These are phyloP conservation scores for Drosophila koepferae DNA, from an alignment of 2,888 invertebrate species.

Conservation along the genomic window DNA sequence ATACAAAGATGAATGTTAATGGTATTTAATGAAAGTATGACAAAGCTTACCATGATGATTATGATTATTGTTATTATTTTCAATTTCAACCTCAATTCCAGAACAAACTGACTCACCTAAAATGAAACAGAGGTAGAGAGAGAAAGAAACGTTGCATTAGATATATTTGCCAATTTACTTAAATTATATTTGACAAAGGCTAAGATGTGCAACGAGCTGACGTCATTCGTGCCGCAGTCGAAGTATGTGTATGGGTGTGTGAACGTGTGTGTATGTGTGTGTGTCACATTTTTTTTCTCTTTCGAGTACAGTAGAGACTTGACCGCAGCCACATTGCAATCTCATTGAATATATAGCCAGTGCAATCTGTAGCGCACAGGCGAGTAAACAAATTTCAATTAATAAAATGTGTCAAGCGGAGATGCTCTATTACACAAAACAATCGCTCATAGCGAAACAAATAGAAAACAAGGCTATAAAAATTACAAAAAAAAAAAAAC, in stretches of 20 bases:
- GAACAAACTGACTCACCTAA: slow-evolving; percentile 85
- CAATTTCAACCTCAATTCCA: slow-evolving; percentile 85
- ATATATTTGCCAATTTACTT: slow-evolving; percentile 22
- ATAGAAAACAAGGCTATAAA: slow-evolving; percentile 9
- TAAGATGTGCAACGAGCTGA: slow-evolving; percentile 21
- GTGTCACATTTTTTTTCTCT: too few species aligned
- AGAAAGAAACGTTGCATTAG: slow-evolving; percentile 47
- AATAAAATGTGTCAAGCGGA: slow-evolving; percentile 78
- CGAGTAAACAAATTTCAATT: slow-evolving; percentile 78
- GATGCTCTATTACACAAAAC: slow-evolving; percentile 71
- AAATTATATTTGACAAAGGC: slow-evolving; percentile 26
- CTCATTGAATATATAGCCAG: slow-evolving; percentile 6
- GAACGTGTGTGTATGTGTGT: neutral
- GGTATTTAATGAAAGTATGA: slow-evolving; percentile 85
- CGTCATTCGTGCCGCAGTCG: slow-evolving; percentile 18
- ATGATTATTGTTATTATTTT: slow-evolving; percentile 85
- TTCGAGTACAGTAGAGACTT: slow-evolving; percentile 1
- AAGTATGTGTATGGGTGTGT: neutral
- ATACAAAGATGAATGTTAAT: slow-evolving; percentile 80
- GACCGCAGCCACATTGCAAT: neutral
- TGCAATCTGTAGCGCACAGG: slow-evolving; percentile 25
- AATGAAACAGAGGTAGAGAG: slow-evolving; percentile 62
- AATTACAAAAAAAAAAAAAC: slow-evolving; percentile 11
- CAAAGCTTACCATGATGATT: slow-evolving; percentile 85
- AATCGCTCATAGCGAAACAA: slow-evolving; percentile 27